Evolutionary conservation across 2,888 invertebrate genomes (phyloP).

Genomic region (Corythucha ciliata): DNA sequence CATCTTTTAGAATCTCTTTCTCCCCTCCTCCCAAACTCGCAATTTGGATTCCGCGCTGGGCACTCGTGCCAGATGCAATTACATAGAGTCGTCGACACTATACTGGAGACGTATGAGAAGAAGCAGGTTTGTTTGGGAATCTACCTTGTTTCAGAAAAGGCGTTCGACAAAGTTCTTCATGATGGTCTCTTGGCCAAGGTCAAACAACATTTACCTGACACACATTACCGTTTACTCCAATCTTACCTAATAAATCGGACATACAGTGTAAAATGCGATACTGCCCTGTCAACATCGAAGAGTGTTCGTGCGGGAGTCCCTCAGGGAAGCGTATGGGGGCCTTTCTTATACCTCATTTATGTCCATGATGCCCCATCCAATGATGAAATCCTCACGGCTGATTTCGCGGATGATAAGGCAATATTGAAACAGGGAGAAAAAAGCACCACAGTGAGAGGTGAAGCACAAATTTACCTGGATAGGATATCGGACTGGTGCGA

Average conservation of each 20-base stretch:
- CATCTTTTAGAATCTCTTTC: constrained; percentile 21
- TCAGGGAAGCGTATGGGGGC: too few species aligned
- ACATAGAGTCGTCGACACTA: constrained; percentile 24
- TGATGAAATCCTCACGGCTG: background rate
- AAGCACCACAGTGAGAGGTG: background rate
- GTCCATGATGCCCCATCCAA: background rate
- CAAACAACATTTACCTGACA: too few species aligned
- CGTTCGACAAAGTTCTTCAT: constrained; percentile 30
- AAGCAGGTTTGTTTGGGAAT: constrained; percentile 23
- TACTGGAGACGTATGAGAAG: constrained; percentile 8
- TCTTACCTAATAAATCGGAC: too few species aligned
- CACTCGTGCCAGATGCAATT: constrained; percentile 28
- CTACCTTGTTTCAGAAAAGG: constrained; percentile 28
- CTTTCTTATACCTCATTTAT: background rate
- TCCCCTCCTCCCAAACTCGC: constrained; percentile 22
- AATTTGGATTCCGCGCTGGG: constrained; percentile 28
- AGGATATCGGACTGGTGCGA: constrained; percentile 5
- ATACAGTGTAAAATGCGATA: too few species aligned
- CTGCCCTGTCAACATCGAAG: background rate
- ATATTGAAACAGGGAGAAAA: background rate
- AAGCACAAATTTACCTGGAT: constrained; percentile 1
- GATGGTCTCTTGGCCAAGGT: too few species aligned
- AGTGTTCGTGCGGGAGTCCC: background rate
- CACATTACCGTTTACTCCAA: too few species aligned
- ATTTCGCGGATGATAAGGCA: constrained; percentile 11